These are phyloP conservation scores for Neolamprologus falcicula DNA, from an alignment of 2,113 vertebrate species.

Conservation along the genomic window DNA sequence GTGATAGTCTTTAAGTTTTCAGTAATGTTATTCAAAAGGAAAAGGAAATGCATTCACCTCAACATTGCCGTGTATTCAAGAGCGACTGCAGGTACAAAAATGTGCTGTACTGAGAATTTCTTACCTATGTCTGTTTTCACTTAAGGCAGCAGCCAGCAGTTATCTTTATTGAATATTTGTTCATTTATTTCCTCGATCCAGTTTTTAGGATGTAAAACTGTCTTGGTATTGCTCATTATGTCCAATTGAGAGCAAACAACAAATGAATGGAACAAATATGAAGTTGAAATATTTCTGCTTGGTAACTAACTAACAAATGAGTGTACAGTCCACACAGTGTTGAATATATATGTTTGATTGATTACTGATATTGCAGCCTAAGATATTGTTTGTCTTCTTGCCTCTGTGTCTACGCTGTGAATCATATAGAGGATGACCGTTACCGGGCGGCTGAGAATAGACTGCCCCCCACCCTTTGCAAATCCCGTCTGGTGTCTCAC, in stretches of 20 bases:
- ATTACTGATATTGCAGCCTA: background rate
- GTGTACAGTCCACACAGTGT: background rate
- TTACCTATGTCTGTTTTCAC: background rate
- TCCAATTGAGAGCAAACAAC: accelerated
- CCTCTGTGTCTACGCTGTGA: conserved; percentile 19
- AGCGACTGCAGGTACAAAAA: background rate
- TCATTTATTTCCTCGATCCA: background rate
- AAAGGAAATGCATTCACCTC: background rate
- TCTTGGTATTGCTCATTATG: background rate
- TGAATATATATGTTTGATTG: background rate
- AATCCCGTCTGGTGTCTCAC: conserved; percentile 30
- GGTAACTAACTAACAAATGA: background rate
- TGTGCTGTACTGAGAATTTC: background rate
- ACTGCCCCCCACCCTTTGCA: background rate
- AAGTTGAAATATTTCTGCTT: background rate
- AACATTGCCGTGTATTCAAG: background rate
- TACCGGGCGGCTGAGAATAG: conserved; percentile 43
- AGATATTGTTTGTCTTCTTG: background rate
- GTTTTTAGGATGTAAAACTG: background rate
- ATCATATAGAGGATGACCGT: conserved; percentile 25
- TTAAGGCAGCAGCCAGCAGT: background rate
- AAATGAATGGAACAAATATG: background rate
- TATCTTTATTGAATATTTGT: background rate
- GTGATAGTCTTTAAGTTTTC: background rate
- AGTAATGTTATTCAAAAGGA: background rate